Conservation (phyloP, 2,888 invertebrate genomes). For the Lasioglossum morio region DNA sequence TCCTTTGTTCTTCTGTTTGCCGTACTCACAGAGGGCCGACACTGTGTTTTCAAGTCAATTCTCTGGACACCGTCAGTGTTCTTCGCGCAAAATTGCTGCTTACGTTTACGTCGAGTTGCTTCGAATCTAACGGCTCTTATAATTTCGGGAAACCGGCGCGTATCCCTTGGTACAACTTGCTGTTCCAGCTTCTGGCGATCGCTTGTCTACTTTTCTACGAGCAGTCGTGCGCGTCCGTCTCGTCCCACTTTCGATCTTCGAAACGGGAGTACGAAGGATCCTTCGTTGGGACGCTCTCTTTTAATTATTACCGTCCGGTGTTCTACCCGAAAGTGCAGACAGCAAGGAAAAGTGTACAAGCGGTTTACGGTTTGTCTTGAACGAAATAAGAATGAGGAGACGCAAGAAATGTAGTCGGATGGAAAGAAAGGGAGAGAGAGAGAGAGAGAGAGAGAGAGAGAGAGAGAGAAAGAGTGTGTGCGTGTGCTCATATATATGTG, state of each 20-base stretch:
- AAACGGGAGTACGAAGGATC: neutral
- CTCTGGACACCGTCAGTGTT: neutral
- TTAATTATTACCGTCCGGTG: constrained; percentile 69
- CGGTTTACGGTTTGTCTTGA: constrained; percentile 24
- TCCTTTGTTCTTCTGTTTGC: neutral
- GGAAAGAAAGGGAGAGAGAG: neutral
- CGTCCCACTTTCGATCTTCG: neutral
- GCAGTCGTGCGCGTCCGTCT: neutral
- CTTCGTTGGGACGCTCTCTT: constrained; percentile 29
- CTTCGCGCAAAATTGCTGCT: neutral
- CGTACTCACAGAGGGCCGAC: neutral
- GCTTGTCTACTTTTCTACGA: neutral
- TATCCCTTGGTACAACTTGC: neutral
- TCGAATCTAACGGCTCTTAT: neutral
- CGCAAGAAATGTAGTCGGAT: neutral
- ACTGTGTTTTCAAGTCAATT: neutral
- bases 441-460: too few relatives aligned
- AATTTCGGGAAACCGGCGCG: neutral
- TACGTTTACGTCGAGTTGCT: neutral
- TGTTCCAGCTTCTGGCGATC: neutral
- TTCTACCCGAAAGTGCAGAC: constrained; percentile 51
- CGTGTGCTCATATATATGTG: neutral
- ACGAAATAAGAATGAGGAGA: constrained; percentile 16
- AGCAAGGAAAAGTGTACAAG: constrained; percentile 38
- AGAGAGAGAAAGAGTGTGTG: constrained; percentile 37